These are phyloP conservation scores for Protobothrops flavoviridis DNA, from an alignment of 2,113 vertebrate genomes.

Conservation along the genomic window DNA sequence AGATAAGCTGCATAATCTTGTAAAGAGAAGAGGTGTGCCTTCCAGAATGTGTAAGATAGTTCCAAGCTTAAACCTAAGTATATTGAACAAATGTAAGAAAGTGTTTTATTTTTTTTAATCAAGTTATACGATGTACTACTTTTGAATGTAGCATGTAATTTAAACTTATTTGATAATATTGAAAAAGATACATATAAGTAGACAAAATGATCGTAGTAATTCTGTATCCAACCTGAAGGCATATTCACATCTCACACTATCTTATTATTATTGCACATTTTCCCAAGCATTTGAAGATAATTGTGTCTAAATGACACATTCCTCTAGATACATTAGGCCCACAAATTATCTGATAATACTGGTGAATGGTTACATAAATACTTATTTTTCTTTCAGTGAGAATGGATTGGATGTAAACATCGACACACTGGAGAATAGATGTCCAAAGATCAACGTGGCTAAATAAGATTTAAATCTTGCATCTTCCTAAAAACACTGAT, in stretches of 20 bases:
- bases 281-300: background rate
- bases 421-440: conserved; percentile 1
- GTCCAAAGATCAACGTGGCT: conserved; percentile 17
- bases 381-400: background rate
- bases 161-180: background rate
- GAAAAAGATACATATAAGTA: background rate
- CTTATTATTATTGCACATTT: background rate
- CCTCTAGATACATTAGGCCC: background rate
- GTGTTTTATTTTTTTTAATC: background rate
- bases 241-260: background rate
- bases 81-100: background rate
- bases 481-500: background rate
- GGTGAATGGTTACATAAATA: background rate
- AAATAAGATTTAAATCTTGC: conserved; percentile 25
- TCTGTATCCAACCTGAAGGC: background rate
- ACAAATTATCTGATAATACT: background rate
- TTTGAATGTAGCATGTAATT: conserved; percentile 3
- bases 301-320: background rate
- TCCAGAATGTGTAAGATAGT: background rate
- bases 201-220: background rate
- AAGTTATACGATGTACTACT: background rate
- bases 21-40: background rate
- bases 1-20: background rate
- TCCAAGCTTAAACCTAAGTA: background rate
- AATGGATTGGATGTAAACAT: background rate